phyloP scores from a whole-genome alignment of 2,888 invertebrate species.

The Troides helena region DNA sequence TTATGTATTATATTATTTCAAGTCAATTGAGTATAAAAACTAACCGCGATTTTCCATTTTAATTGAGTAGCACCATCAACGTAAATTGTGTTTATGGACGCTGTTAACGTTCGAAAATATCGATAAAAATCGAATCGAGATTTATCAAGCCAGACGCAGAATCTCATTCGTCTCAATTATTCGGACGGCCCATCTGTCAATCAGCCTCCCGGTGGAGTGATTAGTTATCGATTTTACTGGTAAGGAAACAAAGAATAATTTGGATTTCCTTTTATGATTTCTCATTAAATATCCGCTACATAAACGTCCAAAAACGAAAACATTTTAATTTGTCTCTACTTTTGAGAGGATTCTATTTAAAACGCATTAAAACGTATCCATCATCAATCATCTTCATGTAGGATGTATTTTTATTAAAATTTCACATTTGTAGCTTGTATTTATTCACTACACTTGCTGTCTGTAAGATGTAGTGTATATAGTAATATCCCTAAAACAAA shows the following conservation, averaged over 20 bases:
- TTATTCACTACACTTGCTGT: too few relatives aligned
- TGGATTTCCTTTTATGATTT: neutral
- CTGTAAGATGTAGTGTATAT: too few relatives aligned
- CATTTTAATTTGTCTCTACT: neutral
- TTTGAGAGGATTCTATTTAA: too few relatives aligned
- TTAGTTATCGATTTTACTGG: slow-evolving; percentile 59
- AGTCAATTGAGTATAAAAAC: neutral
- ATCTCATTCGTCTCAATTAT: slow-evolving; percentile 76
- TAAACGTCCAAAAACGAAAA: neutral
- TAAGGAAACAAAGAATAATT: slow-evolving; percentile 34
- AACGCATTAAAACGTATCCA: neutral
- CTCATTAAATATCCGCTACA: neutral
- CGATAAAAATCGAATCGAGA: slow-evolving; percentile 50
- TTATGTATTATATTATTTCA: neutral
- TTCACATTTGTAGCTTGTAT: too few relatives aligned
- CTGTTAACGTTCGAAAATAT: slow-evolving; percentile 38
- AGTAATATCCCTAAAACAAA: neutral
- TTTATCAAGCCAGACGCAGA: slow-evolving; percentile 61
- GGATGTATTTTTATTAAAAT: neutral
- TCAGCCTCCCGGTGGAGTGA: slow-evolving; percentile 72
- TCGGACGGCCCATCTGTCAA: slow-evolving; percentile 76
- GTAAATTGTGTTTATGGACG: neutral
- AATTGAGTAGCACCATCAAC: neutral
- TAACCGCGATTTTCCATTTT: neutral
- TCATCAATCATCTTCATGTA: neutral